These are phyloP conservation scores for Darevskia mixta DNA, from an alignment of 2,797 vertebrate genomes.

Conservation along the genomic window DNA sequence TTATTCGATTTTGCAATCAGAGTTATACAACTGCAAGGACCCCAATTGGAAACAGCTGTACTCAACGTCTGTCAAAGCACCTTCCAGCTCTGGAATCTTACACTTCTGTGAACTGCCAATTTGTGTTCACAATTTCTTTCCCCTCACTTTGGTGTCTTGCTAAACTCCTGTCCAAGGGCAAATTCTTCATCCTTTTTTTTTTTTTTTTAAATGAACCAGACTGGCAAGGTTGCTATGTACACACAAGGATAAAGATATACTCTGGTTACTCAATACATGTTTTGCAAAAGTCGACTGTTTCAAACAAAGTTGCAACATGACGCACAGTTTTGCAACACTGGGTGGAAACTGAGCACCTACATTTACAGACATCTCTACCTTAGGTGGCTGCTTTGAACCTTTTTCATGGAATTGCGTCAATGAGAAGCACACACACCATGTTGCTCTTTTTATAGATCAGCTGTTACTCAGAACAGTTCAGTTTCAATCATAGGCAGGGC, in stretches of 20 bases:
- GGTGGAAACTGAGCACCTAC: constrained; percentile 69
- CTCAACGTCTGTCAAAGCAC: neutral
- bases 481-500: constrained; percentile 44
- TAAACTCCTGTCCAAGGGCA: constrained; percentile 69
- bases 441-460: constrained; percentile 36
- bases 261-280: constrained; percentile 76
- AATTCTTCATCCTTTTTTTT: constrained; percentile 37
- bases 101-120: constrained; percentile 42
- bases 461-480: constrained; percentile 40
- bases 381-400: constrained; percentile 67
- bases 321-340: constrained; percentile 74
- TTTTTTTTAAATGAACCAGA: constrained; percentile 52
- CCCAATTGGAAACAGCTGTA: constrained; percentile 24
- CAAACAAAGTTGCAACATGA: constrained; percentile 73
- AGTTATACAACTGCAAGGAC: neutral
- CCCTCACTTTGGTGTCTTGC: constrained; percentile 50
- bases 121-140: constrained; percentile 34
- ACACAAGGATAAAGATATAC: constrained; percentile 68
- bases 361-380: constrained; percentile 69
- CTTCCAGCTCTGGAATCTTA: constrained; percentile 2
- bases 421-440: constrained; percentile 49
- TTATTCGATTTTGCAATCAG: neutral
- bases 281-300: constrained; percentile 72
- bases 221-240: constrained; percentile 71
- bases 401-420: constrained; percentile 29